These are phyloP conservation scores for Drosophila rellima DNA, from an alignment of 2,888 invertebrate species.

Conservation along the genomic window DNA sequence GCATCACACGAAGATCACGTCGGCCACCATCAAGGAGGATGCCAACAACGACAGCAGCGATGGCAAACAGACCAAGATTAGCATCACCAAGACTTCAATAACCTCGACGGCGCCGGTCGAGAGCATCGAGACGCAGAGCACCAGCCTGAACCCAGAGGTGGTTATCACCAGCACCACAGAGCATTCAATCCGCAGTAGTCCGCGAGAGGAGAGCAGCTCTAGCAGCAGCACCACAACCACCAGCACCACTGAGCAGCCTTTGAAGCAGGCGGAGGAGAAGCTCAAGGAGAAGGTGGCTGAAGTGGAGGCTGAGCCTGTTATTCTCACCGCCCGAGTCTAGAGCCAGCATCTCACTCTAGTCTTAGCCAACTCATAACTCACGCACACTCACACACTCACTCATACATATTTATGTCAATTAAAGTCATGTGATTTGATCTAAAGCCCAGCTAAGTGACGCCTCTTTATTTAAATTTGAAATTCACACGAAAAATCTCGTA, in stretches of 20 bases:
- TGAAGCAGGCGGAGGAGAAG: slow-evolving; percentile 80
- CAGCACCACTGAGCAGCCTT: slow-evolving; percentile 67
- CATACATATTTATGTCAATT: slow-evolving; percentile 72
- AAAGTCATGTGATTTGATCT: slow-evolving; percentile 74
- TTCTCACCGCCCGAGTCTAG: slow-evolving; percentile 84
- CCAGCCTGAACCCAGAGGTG: slow-evolving; percentile 30
- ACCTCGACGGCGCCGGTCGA: slow-evolving; percentile 67
- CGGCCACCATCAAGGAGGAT: slow-evolving; percentile 68
- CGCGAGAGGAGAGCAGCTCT: slow-evolving; percentile 34
- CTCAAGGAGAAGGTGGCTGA: slow-evolving; percentile 85
- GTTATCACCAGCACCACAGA: slow-evolving; percentile 23
- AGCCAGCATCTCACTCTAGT: slow-evolving; percentile 31
- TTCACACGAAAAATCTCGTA: slow-evolving; percentile 60
- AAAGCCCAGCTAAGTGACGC: slow-evolving; percentile 34
- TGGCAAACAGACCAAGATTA: slow-evolving; percentile 74
- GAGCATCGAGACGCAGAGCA: slow-evolving; percentile 45
- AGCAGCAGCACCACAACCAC: slow-evolving; percentile 18
- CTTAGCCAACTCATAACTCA: slow-evolving; percentile 36
- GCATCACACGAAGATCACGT: slow-evolving; percentile 72
- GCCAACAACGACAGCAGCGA: slow-evolving; percentile 59
- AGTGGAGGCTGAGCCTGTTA: slow-evolving; percentile 85
- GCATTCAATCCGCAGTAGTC: slow-evolving; percentile 26
- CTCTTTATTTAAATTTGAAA: slow-evolving; percentile 70
- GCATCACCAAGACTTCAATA: slow-evolving; percentile 72
- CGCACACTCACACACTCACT: slow-evolving; percentile 24